Conservation (phyloP, 2,113 vertebrate species). For the Ranitomeya imitator region DNA sequence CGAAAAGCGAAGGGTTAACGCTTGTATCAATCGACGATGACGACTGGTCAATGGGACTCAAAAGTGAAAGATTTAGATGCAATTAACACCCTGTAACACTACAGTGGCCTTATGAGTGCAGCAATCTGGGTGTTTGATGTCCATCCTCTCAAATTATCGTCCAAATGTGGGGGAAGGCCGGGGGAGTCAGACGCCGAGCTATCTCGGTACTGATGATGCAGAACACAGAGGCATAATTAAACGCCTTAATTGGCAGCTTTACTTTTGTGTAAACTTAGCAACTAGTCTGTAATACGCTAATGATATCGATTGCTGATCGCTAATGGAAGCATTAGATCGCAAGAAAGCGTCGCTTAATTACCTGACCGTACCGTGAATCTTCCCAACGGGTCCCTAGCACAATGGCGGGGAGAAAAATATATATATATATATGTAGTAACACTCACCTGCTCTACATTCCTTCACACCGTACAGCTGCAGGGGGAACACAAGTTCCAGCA, state of each 20-base stretch:
- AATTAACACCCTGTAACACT: background rate
- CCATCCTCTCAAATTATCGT: constrained; percentile 29
- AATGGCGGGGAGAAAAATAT: background rate
- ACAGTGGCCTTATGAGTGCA: background rate
- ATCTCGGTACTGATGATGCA: constrained; percentile 43
- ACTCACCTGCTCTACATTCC: constrained; percentile 9
- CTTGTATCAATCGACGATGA: background rate
- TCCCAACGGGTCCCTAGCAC: constrained; percentile 17
- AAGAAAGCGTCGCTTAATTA: constrained; percentile 47
- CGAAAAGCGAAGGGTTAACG: background rate
- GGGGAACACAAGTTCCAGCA: constrained; percentile 10
- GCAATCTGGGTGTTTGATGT: constrained; percentile 34
- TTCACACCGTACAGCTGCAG: background rate
- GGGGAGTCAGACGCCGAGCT: constrained; percentile 24
- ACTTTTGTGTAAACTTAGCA: constrained; percentile 55
- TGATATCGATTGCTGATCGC: constrained; percentile 46
- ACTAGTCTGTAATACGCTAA: constrained; percentile 42
- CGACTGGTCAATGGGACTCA: background rate
- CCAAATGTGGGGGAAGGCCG: background rate
- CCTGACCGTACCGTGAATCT: background rate
- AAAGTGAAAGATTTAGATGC: background rate
- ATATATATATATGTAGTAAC: background rate
- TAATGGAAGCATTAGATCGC: constrained; percentile 50
- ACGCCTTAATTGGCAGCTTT: constrained; percentile 45
- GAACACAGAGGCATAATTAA: constrained; percentile 50